Evolutionary conservation across 2,888 invertebrate species (phyloP).

Genomic region (Brachyopa scutellaris): DNA sequence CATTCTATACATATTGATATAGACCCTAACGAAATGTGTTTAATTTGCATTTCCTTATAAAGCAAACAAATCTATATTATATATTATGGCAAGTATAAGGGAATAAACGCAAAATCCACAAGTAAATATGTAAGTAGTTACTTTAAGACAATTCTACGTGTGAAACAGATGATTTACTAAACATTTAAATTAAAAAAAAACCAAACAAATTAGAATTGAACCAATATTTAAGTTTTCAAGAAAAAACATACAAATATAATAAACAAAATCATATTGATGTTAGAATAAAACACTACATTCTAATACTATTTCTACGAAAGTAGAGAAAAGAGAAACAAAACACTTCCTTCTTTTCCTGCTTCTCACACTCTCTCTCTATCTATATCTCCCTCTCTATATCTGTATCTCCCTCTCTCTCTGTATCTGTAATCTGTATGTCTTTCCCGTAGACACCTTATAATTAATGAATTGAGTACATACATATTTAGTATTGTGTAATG

Average conservation of each 20-base stretch:
- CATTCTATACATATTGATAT: constrained; percentile 72
- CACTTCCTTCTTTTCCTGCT: constrained; percentile 21
- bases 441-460: constrained; percentile 4
- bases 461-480: not conserved
- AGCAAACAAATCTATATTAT: constrained; percentile 63
- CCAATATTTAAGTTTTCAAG: constrained; percentile 56
- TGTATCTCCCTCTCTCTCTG: too few relatives aligned
- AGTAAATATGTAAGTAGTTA: constrained; percentile 57
- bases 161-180: constrained; percentile 48
- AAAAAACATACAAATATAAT: constrained; percentile 11
- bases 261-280: constrained; percentile 44
- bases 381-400: too few relatives aligned
- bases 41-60: constrained; percentile 65
- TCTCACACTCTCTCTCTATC: constrained; percentile 24
- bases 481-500: constrained; percentile 32
- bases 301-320: constrained; percentile 34
- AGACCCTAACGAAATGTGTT: constrained; percentile 64
- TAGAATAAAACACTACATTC: constrained; percentile 48
- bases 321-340: constrained; percentile 24
- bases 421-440: too few relatives aligned
- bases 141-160: constrained; percentile 58
- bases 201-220: constrained; percentile 62
- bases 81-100: constrained; percentile 60
- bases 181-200: constrained; percentile 39
- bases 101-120: constrained; percentile 53